Percentiles rank a stretch among this genome's conserved stretches.
Evolutionary conservation across 2,113 vertebrate species (phyloP).

Genomic region (Phasianus colchicus): DNA sequence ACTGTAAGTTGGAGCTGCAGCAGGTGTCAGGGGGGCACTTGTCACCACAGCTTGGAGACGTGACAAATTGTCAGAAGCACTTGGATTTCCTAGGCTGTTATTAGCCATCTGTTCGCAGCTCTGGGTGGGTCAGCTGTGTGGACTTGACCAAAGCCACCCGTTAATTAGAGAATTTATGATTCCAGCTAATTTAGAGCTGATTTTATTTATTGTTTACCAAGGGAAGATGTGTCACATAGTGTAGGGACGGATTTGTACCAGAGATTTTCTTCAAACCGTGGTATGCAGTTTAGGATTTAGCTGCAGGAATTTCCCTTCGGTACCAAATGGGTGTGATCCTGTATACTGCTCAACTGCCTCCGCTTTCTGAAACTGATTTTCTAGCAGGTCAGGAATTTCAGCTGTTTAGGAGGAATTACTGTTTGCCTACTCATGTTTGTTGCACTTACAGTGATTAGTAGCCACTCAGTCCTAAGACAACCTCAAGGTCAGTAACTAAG

Average conservation of each 20-base stretch:
- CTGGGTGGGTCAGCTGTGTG: slow-evolving; percentile 45
- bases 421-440: neutral
- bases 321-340: neutral
- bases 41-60: slow-evolving; percentile 63
- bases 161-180: slow-evolving; percentile 21
- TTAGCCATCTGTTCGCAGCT: slow-evolving; percentile 68
- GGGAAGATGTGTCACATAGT: neutral
- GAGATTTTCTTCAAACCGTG: neutral
- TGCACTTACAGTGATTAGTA: neutral
- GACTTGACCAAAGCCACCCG: slow-evolving; percentile 40
- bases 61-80: slow-evolving; percentile 8
- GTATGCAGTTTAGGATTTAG: neutral
- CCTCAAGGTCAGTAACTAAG: neutral
- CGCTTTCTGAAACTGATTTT: neutral
- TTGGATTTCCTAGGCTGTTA: slow-evolving; percentile 56
- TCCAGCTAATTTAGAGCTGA: neutral
- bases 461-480: neutral
- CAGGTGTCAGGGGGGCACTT: slow-evolving; percentile 57
- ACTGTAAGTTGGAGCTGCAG: slow-evolving; percentile 32
- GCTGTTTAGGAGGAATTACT: neutral
- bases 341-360: neutral
- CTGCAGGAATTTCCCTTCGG: neutral
- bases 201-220: slow-evolving; percentile 20
- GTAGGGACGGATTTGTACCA: neutral
- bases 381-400: neutral